Base-by-base conservation (phyloP, 2,113 vertebrate species). In the Clarias batrachus region DNA sequence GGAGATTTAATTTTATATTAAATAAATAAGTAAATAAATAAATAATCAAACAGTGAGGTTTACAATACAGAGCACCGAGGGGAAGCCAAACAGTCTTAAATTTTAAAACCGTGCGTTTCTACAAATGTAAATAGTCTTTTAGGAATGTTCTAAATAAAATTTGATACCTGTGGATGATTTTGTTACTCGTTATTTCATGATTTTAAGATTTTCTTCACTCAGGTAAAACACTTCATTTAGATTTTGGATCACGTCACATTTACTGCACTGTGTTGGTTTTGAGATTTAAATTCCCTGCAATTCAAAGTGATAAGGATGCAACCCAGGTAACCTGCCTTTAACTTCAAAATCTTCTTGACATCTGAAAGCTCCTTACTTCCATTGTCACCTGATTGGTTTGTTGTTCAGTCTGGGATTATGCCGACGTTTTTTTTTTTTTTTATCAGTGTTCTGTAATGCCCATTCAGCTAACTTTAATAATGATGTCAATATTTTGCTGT, bases 61-160 rank as follows among this genome's bases (percentile, higher is more conserved):
- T 90, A 96, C 96, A 92, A 95, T 89, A 94, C 94, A 90, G 93
- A 92, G 87, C 85, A 94, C 93, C 93, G 95, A 85, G 71, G 85
- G 85, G 91, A 93, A 87, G 91, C 90, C 93, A 93, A 94, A 94
- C 93, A 52, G 62, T 92, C 91, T 94, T 93, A 92, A 90, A 93
- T 96, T 94, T 93, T 96, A 95, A 96, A 95, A 95, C 96, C 96
- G 91, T 95, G 95, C 94, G 83, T 97, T 96, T 96, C 95, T 96
- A 96, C 93, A 96, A 96, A 94, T 98, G 97, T 95, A 95, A 92
- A 96, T 95, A 94, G 95, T 95, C 92, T 96, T 97, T 97, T 95
- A 96, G 96, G 91, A 94, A 94, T 96, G 95, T 96, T 95, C 92
- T 94, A 96, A 99, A 98, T 98, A 98, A 97, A 95, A 96, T 94